These are phyloP conservation scores for Crocodylus rhombifer DNA, from an alignment of 2,797 vertebrate genomes.

Conservation along the genomic window DNA sequence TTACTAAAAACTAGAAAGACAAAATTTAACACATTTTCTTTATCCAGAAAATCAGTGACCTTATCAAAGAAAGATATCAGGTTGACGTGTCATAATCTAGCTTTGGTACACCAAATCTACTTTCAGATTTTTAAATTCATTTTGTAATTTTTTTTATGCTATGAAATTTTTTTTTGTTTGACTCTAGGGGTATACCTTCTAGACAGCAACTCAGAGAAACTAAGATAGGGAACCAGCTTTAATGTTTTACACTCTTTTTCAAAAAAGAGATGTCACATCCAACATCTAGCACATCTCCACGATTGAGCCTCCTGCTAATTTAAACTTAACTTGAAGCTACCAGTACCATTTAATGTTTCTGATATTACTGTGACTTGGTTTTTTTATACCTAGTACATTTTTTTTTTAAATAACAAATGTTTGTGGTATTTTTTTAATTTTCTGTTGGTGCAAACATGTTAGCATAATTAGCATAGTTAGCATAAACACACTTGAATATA, in stretches of 20 bases:
- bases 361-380: not conserved
- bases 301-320: not conserved
- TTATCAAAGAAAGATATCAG: no score
- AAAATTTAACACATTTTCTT: no score
- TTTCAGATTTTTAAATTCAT: not conserved
- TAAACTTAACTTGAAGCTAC: not conserved
- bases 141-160: not conserved
- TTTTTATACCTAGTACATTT: not conserved
- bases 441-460: not conserved
- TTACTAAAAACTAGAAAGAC: no score
- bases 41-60: no score
- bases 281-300: not conserved
- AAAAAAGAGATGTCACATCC: not conserved
- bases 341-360: not conserved
- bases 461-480: not conserved
- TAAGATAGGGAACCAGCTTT: not conserved
- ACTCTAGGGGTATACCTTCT: not conserved
- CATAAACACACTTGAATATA: not conserved
- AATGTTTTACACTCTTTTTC: not conserved
- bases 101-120: no score
- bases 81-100: no score
- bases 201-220: not conserved
- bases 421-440: fast-evolving
- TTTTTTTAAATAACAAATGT: not conserved
- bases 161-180: fast-evolving